Base-by-base conservation (phyloP, 2,113 vertebrate genomes). In the Crotalus horridus region DNA sequence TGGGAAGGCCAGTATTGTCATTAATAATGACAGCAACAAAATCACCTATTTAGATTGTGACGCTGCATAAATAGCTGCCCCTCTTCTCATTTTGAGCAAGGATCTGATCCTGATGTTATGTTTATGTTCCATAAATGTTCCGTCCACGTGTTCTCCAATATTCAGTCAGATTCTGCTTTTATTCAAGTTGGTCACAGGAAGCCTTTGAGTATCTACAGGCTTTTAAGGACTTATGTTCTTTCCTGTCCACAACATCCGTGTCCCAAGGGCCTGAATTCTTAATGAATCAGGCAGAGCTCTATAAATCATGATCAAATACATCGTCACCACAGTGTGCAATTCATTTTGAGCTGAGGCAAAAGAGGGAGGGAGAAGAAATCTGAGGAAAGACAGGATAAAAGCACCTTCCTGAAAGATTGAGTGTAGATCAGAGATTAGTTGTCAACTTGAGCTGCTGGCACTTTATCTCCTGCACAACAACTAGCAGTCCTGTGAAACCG, bases 241-340 rank as follows among this genome's bases (percentile, higher is more conserved):
- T 93, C 92, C 81, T 90, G 92, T 87, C 92, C 92, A 64, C 92
- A 93, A 93, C 81, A 93, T 90, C 92, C 92, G 23, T 86, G 29
- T 93, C 92, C 92, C 89, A 54, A 87, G 92, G 92, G 92, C 21
- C 89, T 93, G 88, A 23, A 39, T 93, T 93, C 92, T 93, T 64
- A 93, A 93, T 90, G 89, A 90, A 90, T 87, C 81, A 90, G 92
- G 81, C 89, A 23, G 33, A 81, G 89, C 46, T 48, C 56, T 93
- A 93, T 93, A 93, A 93, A 93, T 93, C 92, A 93, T 61, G 92
- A 93, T 93, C 92, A 93, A 93, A 93, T 93, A 90, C 89, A 90
- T 93, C 89, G 56, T 93, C 92, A 87, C 89, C 89, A 93, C 92
- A 46, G 81, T 93, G 92, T 90, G 92, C 92, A 93, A 93, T 93